Percentiles rank a stretch among this genome's conserved stretches.
phyloP scores from a whole-genome alignment of 2,888 invertebrate genomes.

The Gymnosoma rotundatum region DNA sequence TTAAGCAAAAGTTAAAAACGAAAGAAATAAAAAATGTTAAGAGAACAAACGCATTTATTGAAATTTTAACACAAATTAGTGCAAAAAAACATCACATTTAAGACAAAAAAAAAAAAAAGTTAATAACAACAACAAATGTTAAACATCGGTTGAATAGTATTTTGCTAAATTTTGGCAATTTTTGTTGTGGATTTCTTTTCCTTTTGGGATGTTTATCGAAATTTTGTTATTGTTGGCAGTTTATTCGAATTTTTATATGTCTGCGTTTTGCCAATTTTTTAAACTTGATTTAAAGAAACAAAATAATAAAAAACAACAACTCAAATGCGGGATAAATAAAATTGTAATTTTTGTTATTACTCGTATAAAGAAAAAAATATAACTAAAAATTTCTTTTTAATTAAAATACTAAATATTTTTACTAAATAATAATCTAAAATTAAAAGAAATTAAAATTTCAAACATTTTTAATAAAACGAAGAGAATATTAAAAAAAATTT shows the following conservation, averaged over 20 bases:
- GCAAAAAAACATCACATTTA: conserved; percentile 49
- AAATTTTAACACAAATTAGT: conserved; percentile 47
- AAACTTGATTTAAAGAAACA: conserved; percentile 66
- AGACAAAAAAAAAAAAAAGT: conserved; percentile 39
- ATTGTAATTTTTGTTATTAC: not conserved
- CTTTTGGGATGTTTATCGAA: conserved; percentile 50
- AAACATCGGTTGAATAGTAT: conserved; percentile 19
- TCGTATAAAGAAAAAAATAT: not conserved
- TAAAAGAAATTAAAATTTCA: not conserved
- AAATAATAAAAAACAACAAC: conserved; percentile 20
- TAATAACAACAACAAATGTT: conserved; percentile 53
- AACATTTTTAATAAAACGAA: not conserved
- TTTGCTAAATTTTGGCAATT: conserved; percentile 34
- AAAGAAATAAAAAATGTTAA: conserved; percentile 9
- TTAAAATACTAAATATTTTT: not conserved
- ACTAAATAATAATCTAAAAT: too few species aligned
- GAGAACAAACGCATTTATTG: conserved; percentile 44
- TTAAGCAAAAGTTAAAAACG: conserved; percentile 36
- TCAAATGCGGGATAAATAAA: conserved; percentile 37
- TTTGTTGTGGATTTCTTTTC: conserved; percentile 29
- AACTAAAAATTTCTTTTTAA: not conserved
- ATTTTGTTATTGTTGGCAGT: conserved; percentile 52
- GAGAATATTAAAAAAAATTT: not conserved
- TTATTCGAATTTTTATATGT: conserved; percentile 31
- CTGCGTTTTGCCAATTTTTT: conserved; percentile 54